These are phyloP conservation scores for Dasyprocta punctata DNA, from an alignment of 2,113 vertebrate genomes.

Conservation along the genomic window DNA sequence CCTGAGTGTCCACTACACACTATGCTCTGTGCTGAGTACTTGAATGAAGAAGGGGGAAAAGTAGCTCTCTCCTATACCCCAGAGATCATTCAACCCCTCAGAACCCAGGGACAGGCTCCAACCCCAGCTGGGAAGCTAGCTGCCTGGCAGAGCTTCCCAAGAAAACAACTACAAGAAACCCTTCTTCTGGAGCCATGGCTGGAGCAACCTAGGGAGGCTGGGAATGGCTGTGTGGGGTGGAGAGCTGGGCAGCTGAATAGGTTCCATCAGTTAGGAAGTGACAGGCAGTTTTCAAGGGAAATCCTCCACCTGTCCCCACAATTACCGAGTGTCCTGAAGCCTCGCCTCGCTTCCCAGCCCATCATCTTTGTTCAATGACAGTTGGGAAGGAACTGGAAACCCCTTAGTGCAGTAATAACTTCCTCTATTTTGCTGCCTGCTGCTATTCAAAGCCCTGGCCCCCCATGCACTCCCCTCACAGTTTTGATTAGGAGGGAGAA, in stretches of 20 bases:
- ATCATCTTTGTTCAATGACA: slow-evolving; percentile 80
- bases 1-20: background rate
- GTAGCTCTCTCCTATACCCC: background rate
- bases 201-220: background rate
- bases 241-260: background rate
- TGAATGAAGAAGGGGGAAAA: background rate
- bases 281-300: slow-evolving; percentile 24
- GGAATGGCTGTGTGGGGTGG: background rate
- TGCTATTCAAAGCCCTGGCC: slow-evolving; percentile 80
- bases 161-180: background rate
- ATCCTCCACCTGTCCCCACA: slow-evolving; percentile 25
- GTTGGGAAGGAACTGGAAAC: slow-evolving; percentile 74
- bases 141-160: background rate
- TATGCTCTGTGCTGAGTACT: background rate
- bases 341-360: slow-evolving; percentile 78
- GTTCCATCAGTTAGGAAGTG: background rate
- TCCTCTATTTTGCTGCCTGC: slow-evolving; percentile 74
- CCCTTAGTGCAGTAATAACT: slow-evolving; percentile 71
- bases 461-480: slow-evolving; percentile 47
- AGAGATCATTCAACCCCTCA: background rate
- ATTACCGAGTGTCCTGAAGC: slow-evolving; percentile 75
- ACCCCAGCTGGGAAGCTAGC: background rate
- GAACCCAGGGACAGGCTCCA: background rate
- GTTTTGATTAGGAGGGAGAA: slow-evolving; percentile 82
- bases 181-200: background rate